These are phyloP conservation scores for Notechis scutatus DNA, from an alignment of 2,113 vertebrate genomes.

Conservation along the genomic window DNA sequence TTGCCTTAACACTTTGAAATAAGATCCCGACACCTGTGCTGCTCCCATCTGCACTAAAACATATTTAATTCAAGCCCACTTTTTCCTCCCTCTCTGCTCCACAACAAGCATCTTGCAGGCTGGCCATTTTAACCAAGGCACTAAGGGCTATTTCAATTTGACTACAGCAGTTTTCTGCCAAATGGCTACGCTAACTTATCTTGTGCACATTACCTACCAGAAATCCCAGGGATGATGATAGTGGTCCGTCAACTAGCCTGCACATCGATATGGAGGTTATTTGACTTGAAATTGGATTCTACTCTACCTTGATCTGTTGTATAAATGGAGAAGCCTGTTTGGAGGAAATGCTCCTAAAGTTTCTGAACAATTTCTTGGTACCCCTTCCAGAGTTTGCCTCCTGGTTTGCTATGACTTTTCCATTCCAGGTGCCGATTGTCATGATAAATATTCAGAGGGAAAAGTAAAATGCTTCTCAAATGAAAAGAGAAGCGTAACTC, in stretches of 20 bases:
- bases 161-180: constrained; percentile 71
- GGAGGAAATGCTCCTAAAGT: constrained; percentile 67
- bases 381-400: constrained; percentile 39
- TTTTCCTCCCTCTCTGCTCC: constrained; percentile 53
- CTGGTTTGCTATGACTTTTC: constrained; percentile 45
- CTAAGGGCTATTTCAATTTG: constrained; percentile 75
- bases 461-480: constrained; percentile 47
- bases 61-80: constrained; percentile 63
- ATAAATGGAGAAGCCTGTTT: constrained; percentile 66
- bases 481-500: constrained; percentile 47
- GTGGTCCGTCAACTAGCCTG: constrained; percentile 64
- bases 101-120: constrained; percentile 64
- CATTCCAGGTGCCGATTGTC: constrained; percentile 35
- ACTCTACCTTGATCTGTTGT: constrained; percentile 71
- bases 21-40: constrained; percentile 62
- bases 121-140: constrained; percentile 67
- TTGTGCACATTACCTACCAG: constrained; percentile 72
- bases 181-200: constrained; percentile 71
- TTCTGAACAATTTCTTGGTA: constrained; percentile 53
- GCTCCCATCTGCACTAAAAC: constrained; percentile 35
- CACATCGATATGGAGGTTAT: constrained; percentile 73
- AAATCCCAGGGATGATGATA: constrained; percentile 71
- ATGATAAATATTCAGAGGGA: constrained; percentile 67
- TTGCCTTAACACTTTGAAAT: constrained; percentile 62
- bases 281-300: constrained; percentile 80